Evolutionary conservation across 2,797 vertebrate genomes (phyloP).

Genomic region (Pteropus rufus): DNA sequence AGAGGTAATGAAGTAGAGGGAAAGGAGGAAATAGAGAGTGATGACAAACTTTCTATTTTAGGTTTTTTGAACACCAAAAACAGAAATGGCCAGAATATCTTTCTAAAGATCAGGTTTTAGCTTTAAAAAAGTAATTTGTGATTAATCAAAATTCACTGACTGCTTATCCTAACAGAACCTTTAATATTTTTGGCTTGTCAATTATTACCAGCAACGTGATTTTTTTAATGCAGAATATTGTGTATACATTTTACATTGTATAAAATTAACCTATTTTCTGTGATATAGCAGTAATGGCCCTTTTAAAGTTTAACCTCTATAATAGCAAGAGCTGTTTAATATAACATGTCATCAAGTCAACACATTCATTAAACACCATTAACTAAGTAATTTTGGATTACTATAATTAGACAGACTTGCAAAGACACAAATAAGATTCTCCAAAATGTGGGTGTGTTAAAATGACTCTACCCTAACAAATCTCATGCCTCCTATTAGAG

Average conservation of each 20-base stretch:
- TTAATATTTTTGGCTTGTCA: not conserved
- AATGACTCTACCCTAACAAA: not conserved
- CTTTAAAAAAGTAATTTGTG: not conserved
- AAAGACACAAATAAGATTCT: not conserved
- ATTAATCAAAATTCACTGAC: not conserved
- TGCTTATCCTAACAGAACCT: not conserved
- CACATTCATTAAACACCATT: not conserved
- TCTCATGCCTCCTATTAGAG: not conserved
- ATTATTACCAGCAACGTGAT: not conserved
- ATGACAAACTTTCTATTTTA: not conserved
- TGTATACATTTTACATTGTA: not conserved
- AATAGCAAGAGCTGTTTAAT: not conserved
- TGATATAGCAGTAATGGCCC: not conserved
- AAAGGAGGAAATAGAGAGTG: rapidly evolving
- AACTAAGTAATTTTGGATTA: not conserved
- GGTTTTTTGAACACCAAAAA: not conserved
- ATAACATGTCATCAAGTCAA: not conserved
- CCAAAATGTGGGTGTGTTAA: not conserved
- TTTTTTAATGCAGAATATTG: not conserved
- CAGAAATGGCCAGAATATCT: not conserved
- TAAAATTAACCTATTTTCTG: not conserved
- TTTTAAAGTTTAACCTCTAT: not conserved
- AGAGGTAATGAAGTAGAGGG: not conserved
- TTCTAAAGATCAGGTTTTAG: not conserved
- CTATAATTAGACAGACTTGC: not conserved